Conservation (phyloP, 2,113 vertebrate genomes). For the Columbina picui region DNA sequence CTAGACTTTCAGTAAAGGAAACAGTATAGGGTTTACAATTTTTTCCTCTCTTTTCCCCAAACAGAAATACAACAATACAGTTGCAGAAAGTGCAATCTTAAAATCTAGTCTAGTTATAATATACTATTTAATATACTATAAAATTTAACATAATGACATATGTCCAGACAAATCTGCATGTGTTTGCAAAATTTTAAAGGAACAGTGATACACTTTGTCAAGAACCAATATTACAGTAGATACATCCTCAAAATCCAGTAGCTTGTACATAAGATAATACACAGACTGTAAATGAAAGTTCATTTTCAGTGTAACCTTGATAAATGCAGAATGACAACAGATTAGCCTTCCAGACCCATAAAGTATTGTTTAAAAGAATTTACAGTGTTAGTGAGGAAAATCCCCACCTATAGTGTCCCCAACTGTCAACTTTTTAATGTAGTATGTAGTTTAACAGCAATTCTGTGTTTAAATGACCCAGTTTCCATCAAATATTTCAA, state of each 20-base stretch:
- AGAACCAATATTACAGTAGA: background rate
- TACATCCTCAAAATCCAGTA: background rate
- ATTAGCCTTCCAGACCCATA: background rate
- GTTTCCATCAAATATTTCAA: constrained; percentile 15
- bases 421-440: constrained; percentile 31
- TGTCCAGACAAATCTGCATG: background rate
- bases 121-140: background rate
- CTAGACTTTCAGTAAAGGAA: background rate
- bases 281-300: background rate
- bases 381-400: background rate
- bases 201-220: background rate
- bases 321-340: background rate
- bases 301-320: background rate
- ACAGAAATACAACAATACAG: background rate
- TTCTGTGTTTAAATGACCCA: constrained; percentile 48
- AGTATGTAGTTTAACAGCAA: constrained; percentile 37
- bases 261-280: background rate
- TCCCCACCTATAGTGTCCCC: background rate
- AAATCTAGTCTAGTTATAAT: background rate
- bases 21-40: background rate
- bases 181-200: background rate
- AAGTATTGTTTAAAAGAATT: background rate
- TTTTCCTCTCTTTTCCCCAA: background rate
- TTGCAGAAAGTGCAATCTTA: background rate
- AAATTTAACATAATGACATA: background rate